Evolutionary conservation across 2,113 vertebrate species (phyloP), one percentile per base, ranked within the genome.

Genomic region (Paraplagusia blochii): DNA sequence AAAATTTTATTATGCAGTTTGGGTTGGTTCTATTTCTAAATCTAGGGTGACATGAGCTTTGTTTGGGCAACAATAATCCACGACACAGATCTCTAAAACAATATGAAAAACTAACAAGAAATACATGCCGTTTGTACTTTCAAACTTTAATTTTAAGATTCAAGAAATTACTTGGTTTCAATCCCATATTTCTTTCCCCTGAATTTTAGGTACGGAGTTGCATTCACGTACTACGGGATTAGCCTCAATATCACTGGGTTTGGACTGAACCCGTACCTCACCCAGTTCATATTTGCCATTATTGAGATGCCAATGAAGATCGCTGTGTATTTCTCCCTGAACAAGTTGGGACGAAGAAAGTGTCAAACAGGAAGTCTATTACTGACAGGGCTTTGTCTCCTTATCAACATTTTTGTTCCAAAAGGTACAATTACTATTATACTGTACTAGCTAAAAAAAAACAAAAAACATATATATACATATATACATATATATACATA

Each of bases 181-280:
- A 13, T 2, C 46, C 19, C 14, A 12, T 19, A 22, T 29, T 22
- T 46, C 39, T 50, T 53, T 47, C 19, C 44, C 2, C 55, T 49
- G 45, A 54, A 61, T 64, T 81, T 13, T 53, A 92, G 91, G 91
- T 91, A 67, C 49, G 88, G 90, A 7, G 87, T 90, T 18, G 86
- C 90, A 33, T 88, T 86, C 44, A 91, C 89, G 10, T 92, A 92
- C 63, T 92, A 91, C 39, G 89, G 89, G 7, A 90, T 91, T 63
- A 86, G 73, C 68, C 76, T 92, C 36, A 90, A 91, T 55, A 82
- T 92, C 63, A 70, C 61, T 5, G 85, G 86, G 8, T 91, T 92
- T 66, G 90, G 89, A 38, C 53, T 91, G 11, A 79, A 83, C 66
- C 59, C 66, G 9, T 88, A 88, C 57, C 79, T 90, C 29, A 89